Conservation (phyloP, 1,140 invertebrate genomes). For the Zaprionus taronus region DNA sequence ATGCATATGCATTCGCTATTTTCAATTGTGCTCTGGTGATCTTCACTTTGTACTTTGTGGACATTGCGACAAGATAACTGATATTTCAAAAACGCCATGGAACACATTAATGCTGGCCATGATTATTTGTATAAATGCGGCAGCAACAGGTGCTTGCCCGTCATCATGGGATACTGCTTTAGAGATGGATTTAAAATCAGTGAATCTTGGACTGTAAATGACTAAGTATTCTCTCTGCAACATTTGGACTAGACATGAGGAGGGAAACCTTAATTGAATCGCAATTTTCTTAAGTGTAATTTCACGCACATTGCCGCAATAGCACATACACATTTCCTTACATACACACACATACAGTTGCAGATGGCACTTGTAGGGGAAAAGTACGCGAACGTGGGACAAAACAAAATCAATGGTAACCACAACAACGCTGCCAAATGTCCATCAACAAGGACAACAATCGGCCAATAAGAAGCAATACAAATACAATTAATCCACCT, state of each 20-base stretch:
- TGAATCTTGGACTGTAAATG: too few relatives aligned
- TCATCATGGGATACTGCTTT: too few relatives aligned
- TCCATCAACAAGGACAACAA: conserved; percentile 14
- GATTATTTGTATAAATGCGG: too few relatives aligned
- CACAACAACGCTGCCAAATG: conserved; percentile 20
- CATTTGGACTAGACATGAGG: not conserved
- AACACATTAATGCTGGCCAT: too few relatives aligned
- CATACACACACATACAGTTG: not conserved
- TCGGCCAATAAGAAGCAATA: conserved; percentile 54
- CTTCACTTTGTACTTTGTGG: too few relatives aligned
- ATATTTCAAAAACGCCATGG: too few relatives aligned
- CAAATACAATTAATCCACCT: conserved; percentile 73
- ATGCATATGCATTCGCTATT: too few relatives aligned
- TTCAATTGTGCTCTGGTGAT: too few relatives aligned
- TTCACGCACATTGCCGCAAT: not conserved
- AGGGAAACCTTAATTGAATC: not conserved
- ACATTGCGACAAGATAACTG: too few relatives aligned
- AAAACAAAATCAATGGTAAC: conserved; percentile 21
- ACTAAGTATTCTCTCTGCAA: too few relatives aligned
- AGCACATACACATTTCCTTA: not conserved
- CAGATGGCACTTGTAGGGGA: not conserved
- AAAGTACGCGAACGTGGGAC: not conserved
- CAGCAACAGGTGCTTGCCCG: too few relatives aligned
- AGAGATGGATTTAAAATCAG: too few relatives aligned
- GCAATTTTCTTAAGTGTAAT: conserved; percentile 2